These are phyloP conservation scores for Taxidea taxus DNA, from an alignment of 2,113 vertebrate genomes.

Conservation along the genomic window DNA sequence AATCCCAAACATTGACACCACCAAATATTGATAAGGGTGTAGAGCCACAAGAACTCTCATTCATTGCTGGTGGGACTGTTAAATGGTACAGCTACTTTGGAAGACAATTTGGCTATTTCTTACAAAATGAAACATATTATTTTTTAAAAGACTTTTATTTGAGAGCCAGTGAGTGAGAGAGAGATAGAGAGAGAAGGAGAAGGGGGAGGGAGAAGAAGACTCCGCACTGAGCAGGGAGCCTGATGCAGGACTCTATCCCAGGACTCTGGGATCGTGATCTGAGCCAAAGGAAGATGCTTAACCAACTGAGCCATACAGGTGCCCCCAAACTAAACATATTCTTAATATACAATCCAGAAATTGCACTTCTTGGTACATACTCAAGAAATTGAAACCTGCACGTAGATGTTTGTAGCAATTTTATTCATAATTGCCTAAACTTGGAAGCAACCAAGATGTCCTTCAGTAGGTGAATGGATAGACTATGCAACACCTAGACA, in stretches of 20 bases:
- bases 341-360: not conserved
- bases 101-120: not conserved
- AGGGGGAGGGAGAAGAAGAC: too few species aligned
- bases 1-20: not conserved
- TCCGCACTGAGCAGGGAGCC: too few species aligned
- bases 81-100: not conserved
- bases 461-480: not conserved
- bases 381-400: not conserved
- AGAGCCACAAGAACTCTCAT: not conserved
- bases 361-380: not conserved
- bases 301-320: too few species aligned
- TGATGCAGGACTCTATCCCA: too few species aligned
- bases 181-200: too few species aligned
- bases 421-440: not conserved
- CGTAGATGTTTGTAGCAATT: not conserved
- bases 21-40: not conserved
- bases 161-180: too few species aligned
- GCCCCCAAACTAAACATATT: not conserved
- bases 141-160: not conserved
- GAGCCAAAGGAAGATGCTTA: too few species aligned
- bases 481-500: not conserved
- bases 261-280: too few species aligned
- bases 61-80: not conserved
- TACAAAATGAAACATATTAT: not conserved
- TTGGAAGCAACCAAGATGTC: not conserved